A percentile compares a stretch with the other conserved stretches of the same genome.
Conservation (phyloP, 2,888 invertebrate genomes). For the Gryllus longicercus region DNA sequence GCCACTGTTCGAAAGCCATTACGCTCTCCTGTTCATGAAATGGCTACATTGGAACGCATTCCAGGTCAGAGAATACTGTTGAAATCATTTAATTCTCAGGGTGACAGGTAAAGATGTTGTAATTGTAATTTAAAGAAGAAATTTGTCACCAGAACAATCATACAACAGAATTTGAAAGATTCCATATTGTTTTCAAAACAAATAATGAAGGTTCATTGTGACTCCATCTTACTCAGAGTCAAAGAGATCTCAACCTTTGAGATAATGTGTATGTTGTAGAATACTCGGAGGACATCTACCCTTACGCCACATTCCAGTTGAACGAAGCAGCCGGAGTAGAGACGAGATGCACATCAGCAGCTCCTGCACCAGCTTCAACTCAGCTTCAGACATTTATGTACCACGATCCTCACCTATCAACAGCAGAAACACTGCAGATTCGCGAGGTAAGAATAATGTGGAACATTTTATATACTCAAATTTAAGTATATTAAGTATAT, state of each 20-base stretch:
- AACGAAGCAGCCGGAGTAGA: constrained; percentile 32
- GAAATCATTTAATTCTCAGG: neutral
- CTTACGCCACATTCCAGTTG: constrained; percentile 59
- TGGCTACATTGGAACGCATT: constrained; percentile 50
- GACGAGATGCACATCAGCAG: constrained; percentile 34
- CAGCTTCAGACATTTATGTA: constrained; percentile 36
- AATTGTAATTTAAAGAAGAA: no score
- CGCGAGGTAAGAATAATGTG: constrained; percentile 31
- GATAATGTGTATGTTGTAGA: constrained; percentile 42
- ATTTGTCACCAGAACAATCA: no score
- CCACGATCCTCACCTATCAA: constrained; percentile 28
- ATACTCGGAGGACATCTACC: constrained; percentile 60
- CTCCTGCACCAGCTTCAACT: constrained; percentile 27
- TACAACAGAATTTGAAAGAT: no score
- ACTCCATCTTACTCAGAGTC: no score
- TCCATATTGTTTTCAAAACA: no score
- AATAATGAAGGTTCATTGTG: no score
- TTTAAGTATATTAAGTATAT: no score
- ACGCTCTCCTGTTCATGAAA: constrained; percentile 43
- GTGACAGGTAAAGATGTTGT: no score
- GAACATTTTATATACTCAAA: neutral
- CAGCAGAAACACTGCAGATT: constrained; percentile 34
- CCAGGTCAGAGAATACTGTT: constrained; percentile 42
- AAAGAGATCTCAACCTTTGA: neutral
- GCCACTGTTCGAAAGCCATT: constrained; percentile 53